Conservation (phyloP, 2,888 invertebrate genomes). For the Hedychridium roseum region DNA sequence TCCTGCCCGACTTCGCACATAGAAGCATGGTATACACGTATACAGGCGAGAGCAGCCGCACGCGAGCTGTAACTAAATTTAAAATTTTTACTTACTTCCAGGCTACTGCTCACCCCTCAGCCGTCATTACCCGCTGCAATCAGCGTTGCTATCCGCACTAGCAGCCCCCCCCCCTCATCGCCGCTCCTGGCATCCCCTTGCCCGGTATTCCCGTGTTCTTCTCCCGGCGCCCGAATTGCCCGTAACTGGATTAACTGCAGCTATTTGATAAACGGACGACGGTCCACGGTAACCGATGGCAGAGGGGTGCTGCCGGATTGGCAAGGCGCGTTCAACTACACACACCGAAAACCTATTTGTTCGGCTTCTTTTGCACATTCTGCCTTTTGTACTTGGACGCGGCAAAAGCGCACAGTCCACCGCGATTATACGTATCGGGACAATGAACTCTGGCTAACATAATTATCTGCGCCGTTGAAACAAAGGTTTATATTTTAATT, state of each 20-base stretch:
- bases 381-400: too few species aligned
- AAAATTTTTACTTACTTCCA: conserved; percentile 65
- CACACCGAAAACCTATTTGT: too few species aligned
- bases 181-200: conserved; percentile 13
- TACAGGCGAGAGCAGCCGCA: conserved; percentile 28
- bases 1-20: conserved; percentile 49
- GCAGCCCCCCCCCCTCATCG: conserved; percentile 28
- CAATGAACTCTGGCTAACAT: too few species aligned
- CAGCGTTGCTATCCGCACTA: conserved; percentile 49
- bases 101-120: conserved; percentile 61
- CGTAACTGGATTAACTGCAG: conserved; percentile 59
- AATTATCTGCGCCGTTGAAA: too few species aligned
- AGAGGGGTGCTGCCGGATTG: too few species aligned
- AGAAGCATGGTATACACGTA: conserved; percentile 24
- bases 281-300: too few species aligned
- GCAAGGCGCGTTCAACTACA: too few species aligned
- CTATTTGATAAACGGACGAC: conserved; percentile 56
- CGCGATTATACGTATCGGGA: too few species aligned
- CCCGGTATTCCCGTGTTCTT: conserved; percentile 15
- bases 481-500: too few species aligned
- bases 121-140: conserved; percentile 64
- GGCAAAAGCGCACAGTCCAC: too few species aligned
- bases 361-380: too few species aligned
- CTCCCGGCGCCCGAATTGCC: conserved; percentile 41
- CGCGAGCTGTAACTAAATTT: conserved; percentile 63